phyloP scores from a whole-genome alignment of 2,797 vertebrate species.

The Carduelis carduelis region DNA sequence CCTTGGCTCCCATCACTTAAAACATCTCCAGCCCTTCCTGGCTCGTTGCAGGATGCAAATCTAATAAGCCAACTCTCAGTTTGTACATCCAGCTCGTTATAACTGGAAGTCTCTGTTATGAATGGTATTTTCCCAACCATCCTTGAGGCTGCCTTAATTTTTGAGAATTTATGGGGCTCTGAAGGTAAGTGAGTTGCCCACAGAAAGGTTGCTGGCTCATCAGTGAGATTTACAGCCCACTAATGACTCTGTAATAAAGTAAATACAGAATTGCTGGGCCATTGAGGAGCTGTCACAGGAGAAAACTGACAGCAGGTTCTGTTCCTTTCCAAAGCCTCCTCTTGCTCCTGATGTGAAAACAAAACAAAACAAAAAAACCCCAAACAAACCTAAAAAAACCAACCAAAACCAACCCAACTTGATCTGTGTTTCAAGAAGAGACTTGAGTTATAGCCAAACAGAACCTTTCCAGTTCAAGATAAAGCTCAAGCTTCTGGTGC shows the following conservation, averaged over 20 bases:
- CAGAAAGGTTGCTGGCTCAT: constrained; percentile 7
- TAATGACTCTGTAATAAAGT: neutral
- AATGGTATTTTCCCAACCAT: neutral
- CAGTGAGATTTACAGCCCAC: constrained; percentile 14
- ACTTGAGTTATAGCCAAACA: neutral
- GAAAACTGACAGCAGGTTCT: neutral
- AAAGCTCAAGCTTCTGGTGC: neutral
- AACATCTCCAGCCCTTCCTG: neutral
- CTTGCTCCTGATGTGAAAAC: neutral
- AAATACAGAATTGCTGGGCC: neutral
- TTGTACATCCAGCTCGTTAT: neutral
- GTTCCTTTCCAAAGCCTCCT: neutral
- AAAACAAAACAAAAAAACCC: neutral
- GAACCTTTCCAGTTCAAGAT: neutral
- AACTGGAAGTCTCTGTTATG: neutral
- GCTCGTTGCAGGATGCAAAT: neutral
- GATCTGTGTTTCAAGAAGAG: neutral
- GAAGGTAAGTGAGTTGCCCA: neutral
- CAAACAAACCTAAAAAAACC: neutral
- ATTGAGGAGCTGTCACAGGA: neutral
- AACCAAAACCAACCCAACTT: neutral
- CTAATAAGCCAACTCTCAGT: neutral
- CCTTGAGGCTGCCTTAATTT: neutral
- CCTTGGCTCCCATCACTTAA: neutral
- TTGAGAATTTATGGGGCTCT: neutral